These are phyloP conservation scores for Epicauta chinensis DNA, from an alignment of 1,140 invertebrate species.

Conservation along the genomic window DNA sequence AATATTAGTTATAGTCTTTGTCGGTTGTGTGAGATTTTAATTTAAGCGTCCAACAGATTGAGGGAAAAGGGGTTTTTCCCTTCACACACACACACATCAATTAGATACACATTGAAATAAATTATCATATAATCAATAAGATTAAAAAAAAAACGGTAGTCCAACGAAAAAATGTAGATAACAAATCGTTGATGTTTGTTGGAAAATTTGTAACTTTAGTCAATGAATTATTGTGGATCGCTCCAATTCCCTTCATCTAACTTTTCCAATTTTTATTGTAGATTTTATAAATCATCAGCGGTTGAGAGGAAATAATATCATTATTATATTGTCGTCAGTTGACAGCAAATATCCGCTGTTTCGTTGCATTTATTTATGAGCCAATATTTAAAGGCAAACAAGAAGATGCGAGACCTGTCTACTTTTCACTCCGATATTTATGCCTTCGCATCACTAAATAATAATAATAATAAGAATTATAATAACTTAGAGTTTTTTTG, in stretches of 20 bases:
- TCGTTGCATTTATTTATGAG: conserved; percentile 32
- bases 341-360: conserved; percentile 26
- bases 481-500: too few species aligned
- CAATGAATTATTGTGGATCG: conserved; percentile 7
- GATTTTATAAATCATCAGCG: conserved; percentile 24
- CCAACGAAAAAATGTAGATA: neutral
- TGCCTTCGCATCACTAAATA: too few species aligned
- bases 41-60: too few species aligned
- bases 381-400: conserved; percentile 30
- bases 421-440: too few species aligned
- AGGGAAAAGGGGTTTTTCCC: too few species aligned
- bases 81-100: neutral
- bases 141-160: neutral
- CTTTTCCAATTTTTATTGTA: conserved; percentile 25
- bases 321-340: conserved; percentile 28
- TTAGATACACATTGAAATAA: neutral
- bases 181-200: neutral
- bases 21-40: too few species aligned
- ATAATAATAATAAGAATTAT: too few species aligned
- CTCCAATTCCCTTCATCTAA: conserved; percentile 11
- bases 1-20: too few species aligned
- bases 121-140: neutral
- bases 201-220: neutral
- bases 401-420: conserved; percentile 7
- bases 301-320: conserved; percentile 26